These are phyloP conservation scores for Tipula vernalis DNA, from an alignment of 2,888 invertebrate species.

Conservation along the genomic window DNA sequence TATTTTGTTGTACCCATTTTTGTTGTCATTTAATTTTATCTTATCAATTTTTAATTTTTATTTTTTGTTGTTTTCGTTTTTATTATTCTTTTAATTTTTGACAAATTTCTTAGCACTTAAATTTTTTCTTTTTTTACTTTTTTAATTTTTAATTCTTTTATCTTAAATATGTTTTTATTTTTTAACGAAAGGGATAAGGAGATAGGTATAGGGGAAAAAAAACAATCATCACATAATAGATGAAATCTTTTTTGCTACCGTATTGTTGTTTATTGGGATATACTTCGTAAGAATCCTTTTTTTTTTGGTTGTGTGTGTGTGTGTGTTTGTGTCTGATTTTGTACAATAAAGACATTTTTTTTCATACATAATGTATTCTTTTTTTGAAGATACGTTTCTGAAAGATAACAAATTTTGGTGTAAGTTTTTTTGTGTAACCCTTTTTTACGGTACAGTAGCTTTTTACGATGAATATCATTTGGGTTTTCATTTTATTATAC, in stretches of 20 bases:
- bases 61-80: background rate
- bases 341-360: background rate
- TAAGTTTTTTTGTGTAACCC: background rate
- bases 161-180: background rate
- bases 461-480: background rate
- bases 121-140: background rate
- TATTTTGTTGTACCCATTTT: background rate
- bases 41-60: background rate
- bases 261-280: background rate
- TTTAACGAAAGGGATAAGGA: background rate
- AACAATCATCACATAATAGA: background rate
- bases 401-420: background rate
- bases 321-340: background rate
- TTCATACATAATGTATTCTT: background rate
- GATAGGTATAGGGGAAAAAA: background rate
- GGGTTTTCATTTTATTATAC: background rate
- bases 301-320: too few species aligned
- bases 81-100: background rate
- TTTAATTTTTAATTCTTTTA: background rate
- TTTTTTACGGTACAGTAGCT: background rate
- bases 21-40: conserved; percentile 4
- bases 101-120: background rate
- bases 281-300: background rate
- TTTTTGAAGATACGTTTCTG: background rate
- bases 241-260: background rate